Conservation (phyloP, 2,113 vertebrate genomes). For the Hoplias malabaricus region DNA sequence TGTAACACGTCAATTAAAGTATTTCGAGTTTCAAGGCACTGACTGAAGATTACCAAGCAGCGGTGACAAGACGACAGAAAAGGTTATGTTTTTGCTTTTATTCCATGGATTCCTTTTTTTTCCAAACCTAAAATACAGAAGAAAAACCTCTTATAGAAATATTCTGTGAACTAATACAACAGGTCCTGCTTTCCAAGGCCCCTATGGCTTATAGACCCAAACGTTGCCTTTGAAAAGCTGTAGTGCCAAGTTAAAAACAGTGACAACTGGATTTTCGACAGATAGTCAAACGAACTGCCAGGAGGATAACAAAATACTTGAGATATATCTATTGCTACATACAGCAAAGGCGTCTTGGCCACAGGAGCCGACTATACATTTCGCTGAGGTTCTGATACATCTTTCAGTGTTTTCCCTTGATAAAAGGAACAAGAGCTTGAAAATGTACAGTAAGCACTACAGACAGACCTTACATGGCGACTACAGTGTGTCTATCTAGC, state of each 20-base stretch:
- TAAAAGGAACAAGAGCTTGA: constrained; percentile 55
- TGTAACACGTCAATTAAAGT: no score
- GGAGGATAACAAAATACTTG: constrained; percentile 51
- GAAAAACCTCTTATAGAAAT: constrained; percentile 69
- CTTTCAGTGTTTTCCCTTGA: constrained; percentile 57
- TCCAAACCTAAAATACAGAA: constrained; percentile 70
- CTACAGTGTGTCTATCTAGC: constrained; percentile 41
- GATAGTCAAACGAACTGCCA: constrained; percentile 39
- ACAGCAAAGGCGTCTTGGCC: constrained; percentile 54
- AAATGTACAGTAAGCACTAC: constrained; percentile 28
- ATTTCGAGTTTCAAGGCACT: no score
- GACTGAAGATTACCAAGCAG: no score
- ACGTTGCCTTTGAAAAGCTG: constrained; percentile 53
- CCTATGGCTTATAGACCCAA: constrained; percentile 62
- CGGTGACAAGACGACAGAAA: constrained; percentile 33
- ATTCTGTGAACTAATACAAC: constrained; percentile 65
- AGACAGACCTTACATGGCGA: constrained; percentile 34
- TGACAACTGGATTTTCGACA: constrained; percentile 54
- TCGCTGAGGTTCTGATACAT: constrained; percentile 64
- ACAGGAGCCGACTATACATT: constrained; percentile 59
- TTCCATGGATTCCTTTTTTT: constrained; percentile 69
- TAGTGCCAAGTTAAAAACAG: constrained; percentile 64
- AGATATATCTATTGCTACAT: constrained; percentile 63
- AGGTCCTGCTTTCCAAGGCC: constrained; percentile 60
- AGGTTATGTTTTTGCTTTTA: constrained; percentile 68